phyloP scores from a whole-genome alignment of 2,797 vertebrate species.

The Mus caroli region DNA sequence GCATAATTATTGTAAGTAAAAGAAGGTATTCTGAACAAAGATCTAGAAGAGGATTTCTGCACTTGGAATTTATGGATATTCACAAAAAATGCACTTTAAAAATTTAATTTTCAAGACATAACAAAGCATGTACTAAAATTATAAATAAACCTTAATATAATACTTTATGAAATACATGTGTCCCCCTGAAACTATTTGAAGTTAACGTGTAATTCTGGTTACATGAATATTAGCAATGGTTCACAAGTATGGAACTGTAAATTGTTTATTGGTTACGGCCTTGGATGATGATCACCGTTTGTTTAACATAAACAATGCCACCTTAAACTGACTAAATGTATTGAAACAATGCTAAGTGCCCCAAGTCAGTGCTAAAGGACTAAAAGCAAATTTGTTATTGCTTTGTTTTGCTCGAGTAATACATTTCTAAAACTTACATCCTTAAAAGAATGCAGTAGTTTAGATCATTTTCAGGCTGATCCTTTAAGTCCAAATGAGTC shows the following conservation, averaged over 20 bases:
- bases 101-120: no score
- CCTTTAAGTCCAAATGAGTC: slow-evolving; percentile 54
- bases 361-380: slow-evolving; percentile 67
- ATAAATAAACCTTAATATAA: background rate
- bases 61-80: no score
- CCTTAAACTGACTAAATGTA: slow-evolving; percentile 87
- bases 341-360: slow-evolving; percentile 85
- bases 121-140: background rate
- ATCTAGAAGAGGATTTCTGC: no score
- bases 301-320: slow-evolving; percentile 88
- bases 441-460: slow-evolving; percentile 70
- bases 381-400: slow-evolving; percentile 76
- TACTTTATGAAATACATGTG: slow-evolving; percentile 10
- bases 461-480: slow-evolving; percentile 68
- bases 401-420: slow-evolving; percentile 78
- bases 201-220: slow-evolving; percentile 56
- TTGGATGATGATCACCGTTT: slow-evolving; percentile 87
- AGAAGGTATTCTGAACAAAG: no score
- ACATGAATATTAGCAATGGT: slow-evolving; percentile 86
- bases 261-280: slow-evolving; percentile 85
- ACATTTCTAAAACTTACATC: slow-evolving; percentile 79
- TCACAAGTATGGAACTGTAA: slow-evolving; percentile 80
- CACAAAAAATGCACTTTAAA: no score
- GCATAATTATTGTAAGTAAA: no score
- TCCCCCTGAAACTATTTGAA: slow-evolving; percentile 13